These are phyloP conservation scores for Bagarius yarrelli DNA, from an alignment of 2,113 vertebrate genomes.

Conservation along the genomic window DNA sequence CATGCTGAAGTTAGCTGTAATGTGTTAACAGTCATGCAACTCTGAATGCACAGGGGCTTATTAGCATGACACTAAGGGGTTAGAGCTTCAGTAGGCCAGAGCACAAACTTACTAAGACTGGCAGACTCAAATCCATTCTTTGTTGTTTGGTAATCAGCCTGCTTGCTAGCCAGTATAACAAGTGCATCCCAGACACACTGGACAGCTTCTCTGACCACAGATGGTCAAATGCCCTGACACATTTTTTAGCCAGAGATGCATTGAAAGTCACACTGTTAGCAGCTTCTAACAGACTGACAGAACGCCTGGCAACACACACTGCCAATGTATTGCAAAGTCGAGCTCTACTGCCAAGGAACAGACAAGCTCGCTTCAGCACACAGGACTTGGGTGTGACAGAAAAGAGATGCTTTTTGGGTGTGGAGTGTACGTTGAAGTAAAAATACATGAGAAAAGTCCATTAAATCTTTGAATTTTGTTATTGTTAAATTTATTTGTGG, in stretches of 20 bases:
- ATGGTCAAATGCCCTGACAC: not conserved
- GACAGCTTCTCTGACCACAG: conserved; percentile 11
- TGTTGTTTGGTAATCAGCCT: not conserved
- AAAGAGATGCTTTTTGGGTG: too few relatives aligned
- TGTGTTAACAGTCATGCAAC: not conserved
- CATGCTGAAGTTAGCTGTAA: conserved; percentile 10
- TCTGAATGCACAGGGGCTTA: conserved; percentile 23
- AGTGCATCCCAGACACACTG: not conserved
- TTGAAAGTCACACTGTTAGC: conserved; percentile 4
- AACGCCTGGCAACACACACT: not conserved
- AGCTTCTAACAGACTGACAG: conserved; percentile 5
- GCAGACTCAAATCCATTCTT: not conserved
- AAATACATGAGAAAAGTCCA: too few relatives aligned
- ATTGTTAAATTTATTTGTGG: too few relatives aligned
- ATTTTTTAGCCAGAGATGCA: not conserved
- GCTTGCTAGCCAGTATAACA: not conserved
- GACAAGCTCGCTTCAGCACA: not conserved
- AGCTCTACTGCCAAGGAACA: not conserved
- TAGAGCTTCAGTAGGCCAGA: conserved; percentile 23
- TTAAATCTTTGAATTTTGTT: too few relatives aligned
- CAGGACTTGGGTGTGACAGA: too few relatives aligned
- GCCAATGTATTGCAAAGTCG: not conserved
- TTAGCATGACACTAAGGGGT: conserved; percentile 45
- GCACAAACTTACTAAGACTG: conserved; percentile 36
- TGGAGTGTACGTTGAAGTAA: too few relatives aligned